Evolutionary conservation across 2,797 vertebrate genomes (phyloP).

Genomic region (Liasis olivaceus): DNA sequence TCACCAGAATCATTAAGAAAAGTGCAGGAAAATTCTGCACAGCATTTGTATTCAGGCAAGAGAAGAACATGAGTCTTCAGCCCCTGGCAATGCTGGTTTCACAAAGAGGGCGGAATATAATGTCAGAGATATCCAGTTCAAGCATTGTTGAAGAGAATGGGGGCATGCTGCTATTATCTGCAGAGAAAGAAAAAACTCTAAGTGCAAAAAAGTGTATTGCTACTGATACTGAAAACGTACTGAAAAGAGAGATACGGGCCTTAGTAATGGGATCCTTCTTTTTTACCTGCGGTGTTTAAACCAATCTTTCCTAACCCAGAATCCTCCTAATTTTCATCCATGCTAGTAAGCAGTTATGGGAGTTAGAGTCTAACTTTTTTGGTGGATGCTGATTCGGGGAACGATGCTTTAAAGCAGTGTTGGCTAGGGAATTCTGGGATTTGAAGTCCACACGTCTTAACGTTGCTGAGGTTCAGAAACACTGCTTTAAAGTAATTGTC

Average conservation of each 20-base stretch:
- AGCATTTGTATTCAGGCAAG: background rate
- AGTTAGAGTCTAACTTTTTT: too few species aligned
- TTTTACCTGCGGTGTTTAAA: background rate
- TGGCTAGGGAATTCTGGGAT: too few species aligned
- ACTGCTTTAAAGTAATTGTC: background rate
- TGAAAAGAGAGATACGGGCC: background rate
- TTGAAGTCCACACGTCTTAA: too few species aligned
- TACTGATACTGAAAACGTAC: background rate
- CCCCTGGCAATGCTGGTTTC: background rate
- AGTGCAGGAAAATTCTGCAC: too few species aligned
- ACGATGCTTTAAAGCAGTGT: too few species aligned
- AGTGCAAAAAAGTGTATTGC: background rate
- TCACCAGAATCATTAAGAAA: too few species aligned
- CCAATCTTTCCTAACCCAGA: too few species aligned
- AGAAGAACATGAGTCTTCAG: background rate
- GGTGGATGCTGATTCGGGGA: too few species aligned
- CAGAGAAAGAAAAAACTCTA: background rate
- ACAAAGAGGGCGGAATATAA: background rate
- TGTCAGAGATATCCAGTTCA: background rate
- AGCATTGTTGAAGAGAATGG: accelerated
- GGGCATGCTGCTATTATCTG: background rate
- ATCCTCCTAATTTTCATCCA: too few species aligned
- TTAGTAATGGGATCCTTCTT: background rate
- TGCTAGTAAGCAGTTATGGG: too few species aligned
- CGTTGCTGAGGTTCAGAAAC: background rate